Conservation (phyloP, 2,113 vertebrate genomes). For the Zeus faber region DNA sequence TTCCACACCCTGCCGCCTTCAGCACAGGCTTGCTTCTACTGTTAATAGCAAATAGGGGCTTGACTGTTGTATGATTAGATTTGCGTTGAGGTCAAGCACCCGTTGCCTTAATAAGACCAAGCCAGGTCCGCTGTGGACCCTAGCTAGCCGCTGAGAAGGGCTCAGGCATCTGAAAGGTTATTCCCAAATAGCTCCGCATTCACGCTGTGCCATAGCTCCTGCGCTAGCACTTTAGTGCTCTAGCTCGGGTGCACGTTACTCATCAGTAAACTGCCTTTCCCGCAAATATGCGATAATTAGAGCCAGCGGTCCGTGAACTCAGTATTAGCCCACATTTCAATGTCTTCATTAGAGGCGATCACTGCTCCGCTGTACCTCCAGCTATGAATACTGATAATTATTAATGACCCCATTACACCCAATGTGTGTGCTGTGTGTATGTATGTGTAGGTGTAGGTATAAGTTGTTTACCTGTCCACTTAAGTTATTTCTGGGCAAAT, state of each 20-base stretch:
- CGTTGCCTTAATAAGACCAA: slow-evolving; percentile 1
- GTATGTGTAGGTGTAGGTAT: slow-evolving; percentile 11
- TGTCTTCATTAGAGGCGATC: slow-evolving; percentile 55
- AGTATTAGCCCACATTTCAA: slow-evolving; percentile 39
- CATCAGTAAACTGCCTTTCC: slow-evolving; percentile 22
- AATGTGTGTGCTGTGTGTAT: too few relatives aligned
- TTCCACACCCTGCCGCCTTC: too few relatives aligned
- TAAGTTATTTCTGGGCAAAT: slow-evolving; percentile 55
- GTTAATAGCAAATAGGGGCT: too few relatives aligned
- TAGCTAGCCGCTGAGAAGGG: not conserved
- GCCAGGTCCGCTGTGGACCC: not conserved
- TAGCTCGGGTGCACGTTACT: slow-evolving; percentile 10
- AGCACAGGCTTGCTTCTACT: too few relatives aligned
- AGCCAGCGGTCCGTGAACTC: slow-evolving; percentile 20
- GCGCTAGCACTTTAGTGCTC: not conserved
- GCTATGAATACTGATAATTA: slow-evolving; percentile 49
- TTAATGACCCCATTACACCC: slow-evolving; percentile 26
- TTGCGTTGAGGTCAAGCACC: too few relatives aligned
- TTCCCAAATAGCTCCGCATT: not conserved
- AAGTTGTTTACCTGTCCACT: slow-evolving; percentile 6
- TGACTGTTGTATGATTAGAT: too few relatives aligned
- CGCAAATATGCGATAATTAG: slow-evolving; percentile 22
- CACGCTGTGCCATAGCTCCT: not conserved
- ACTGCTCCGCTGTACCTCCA: slow-evolving; percentile 23
- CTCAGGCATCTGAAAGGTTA: too few relatives aligned